Evolutionary conservation across 2,888 invertebrate genomes (phyloP), one percentile per base, ranked within the genome.

Genomic region (Caenorhabditis angaria): DNA sequence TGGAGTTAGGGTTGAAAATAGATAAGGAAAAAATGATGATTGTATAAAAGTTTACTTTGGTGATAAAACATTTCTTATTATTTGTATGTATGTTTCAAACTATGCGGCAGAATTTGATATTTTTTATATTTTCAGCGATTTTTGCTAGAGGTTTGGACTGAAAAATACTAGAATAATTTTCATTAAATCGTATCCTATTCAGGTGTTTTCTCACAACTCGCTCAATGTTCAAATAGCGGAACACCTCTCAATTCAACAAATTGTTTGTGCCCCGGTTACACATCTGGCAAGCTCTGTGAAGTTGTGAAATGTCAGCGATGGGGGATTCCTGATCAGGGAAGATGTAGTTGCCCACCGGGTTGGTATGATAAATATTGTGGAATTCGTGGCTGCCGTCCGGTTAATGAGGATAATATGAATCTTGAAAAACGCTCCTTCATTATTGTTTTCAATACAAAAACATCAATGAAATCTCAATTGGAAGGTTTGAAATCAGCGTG

Each of bases 311-410:
- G 76, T 24, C 69, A 69, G 28, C 27, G 76, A 28, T 69, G 51
- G 28, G 63, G 64, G 18, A 60, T 76, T 56, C 66, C 66, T 0
- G 72, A 74, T 57, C 66, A 66, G 24, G 59, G 72, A 25, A 50
- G 72, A 29, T 76, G 76, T 56, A 60, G 48, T 10, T 76, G 76
- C 67, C 65, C 76, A 5, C 70, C 76, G 5, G 76, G 76, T 24
- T 76, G 72, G 72, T 76, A 76, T 32, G 70, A 65, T 28, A 54
- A 35, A 48, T 65, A 61, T 27, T 76, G 76, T 59, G 72, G 70
- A 32, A 61, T 76, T 47, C 67, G 67, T 22, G 76, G 76, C 29
- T 76, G 76, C 53, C 57, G 76, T 12, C 76, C 76, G 8, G 65
- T 59, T 18, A 65, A 72, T 35, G 66, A 63, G 18, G 71, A 76